Evolutionary conservation across 2,888 invertebrate species (phyloP).

Genomic region (Conchocele bisecta): DNA sequence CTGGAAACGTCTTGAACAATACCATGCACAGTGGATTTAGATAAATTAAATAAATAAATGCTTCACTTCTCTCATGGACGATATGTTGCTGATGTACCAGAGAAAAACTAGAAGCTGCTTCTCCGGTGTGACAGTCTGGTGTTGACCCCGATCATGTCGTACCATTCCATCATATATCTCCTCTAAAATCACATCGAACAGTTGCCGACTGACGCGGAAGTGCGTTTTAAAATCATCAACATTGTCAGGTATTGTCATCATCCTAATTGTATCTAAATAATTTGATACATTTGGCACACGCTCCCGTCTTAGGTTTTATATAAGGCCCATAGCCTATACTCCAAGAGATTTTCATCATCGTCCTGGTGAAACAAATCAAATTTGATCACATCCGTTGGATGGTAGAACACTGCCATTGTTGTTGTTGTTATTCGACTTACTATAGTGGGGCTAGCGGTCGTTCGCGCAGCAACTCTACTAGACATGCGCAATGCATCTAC

Average conservation of each 20-base stretch:
- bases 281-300: neutral
- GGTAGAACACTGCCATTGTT: too few relatives aligned
- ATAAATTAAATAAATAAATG: slow-evolving; percentile 8
- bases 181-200: slow-evolving; percentile 6
- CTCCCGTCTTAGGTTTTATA: neutral
- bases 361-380: neutral
- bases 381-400: too few relatives aligned
- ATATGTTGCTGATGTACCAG: slow-evolving; percentile 10
- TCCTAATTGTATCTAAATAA: neutral
- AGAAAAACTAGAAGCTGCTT: slow-evolving; percentile 17
- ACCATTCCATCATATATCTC: slow-evolving; percentile 1
- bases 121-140: neutral
- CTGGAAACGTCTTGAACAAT: neutral
- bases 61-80: slow-evolving; percentile 13
- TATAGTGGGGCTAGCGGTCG: too few relatives aligned
- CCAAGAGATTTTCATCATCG: neutral
- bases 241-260: slow-evolving; percentile 9
- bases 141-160: neutral
- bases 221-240: slow-evolving; percentile 12
- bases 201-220: neutral
- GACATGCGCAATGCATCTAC: too few relatives aligned
- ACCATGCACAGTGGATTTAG: slow-evolving; percentile 10
- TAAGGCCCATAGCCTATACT: neutral
- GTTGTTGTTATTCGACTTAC: too few relatives aligned
- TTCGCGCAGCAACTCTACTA: too few relatives aligned